Percentiles rank a stretch among this genome's conserved stretches.
These are phyloP conservation scores for Holacanthus passer DNA, from an alignment of 2,113 vertebrate species.

Conservation along the genomic window DNA sequence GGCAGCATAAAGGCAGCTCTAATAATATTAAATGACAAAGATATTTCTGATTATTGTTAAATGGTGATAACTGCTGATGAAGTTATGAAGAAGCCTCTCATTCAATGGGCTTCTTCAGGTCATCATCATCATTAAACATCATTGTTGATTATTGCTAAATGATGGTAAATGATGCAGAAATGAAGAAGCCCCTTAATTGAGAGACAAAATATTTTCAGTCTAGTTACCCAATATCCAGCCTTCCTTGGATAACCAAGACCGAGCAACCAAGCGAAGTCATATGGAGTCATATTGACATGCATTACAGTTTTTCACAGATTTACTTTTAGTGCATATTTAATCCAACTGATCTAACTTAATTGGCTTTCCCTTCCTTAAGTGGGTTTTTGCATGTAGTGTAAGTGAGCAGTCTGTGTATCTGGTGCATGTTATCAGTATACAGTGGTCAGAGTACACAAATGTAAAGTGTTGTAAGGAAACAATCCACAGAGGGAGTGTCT, in stretches of 20 bases:
- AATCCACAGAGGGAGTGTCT: slow-evolving; percentile 20
- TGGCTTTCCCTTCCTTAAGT: not conserved
- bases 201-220: too few relatives aligned
- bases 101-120: too few relatives aligned
- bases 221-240: too few relatives aligned
- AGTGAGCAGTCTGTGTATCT: not conserved
- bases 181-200: too few relatives aligned
- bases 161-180: too few relatives aligned
- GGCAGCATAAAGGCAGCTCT: slow-evolving; percentile 19
- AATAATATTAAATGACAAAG: slow-evolving; percentile 14
- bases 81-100: too few relatives aligned
- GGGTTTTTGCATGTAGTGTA: not conserved
- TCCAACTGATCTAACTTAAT: not conserved
- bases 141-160: not conserved
- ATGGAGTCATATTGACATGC: not conserved
- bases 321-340: not conserved
- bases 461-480: slow-evolving; percentile 12
- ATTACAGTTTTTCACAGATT: not conserved
- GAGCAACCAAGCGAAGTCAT: not conserved
- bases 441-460: slow-evolving; percentile 3
- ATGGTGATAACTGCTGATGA: too few relatives aligned
- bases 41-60: not conserved
- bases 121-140: too few relatives aligned
- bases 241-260: too few relatives aligned
- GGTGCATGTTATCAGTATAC: not conserved